phyloP scores from a whole-genome alignment of 2,797 vertebrate species.

The Syncerus caffer region DNA sequence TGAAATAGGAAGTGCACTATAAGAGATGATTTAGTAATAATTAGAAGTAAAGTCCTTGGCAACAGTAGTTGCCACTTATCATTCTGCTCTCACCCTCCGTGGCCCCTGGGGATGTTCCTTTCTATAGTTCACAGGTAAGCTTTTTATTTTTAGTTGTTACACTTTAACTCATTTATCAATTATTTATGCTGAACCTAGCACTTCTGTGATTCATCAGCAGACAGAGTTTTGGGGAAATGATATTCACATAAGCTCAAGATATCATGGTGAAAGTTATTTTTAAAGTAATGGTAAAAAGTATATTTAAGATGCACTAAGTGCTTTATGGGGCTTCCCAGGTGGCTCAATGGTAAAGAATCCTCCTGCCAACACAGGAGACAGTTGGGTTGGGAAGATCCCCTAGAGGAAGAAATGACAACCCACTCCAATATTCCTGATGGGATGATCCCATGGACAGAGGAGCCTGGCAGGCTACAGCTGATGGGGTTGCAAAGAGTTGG shows the following conservation, averaged over 20 bases:
- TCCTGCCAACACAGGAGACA: neutral
- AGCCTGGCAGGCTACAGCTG: neutral
- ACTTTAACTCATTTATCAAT: neutral
- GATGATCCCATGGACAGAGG: neutral
- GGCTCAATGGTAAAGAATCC: neutral
- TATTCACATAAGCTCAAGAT: neutral
- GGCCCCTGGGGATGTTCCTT: neutral
- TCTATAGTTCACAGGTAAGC: neutral
- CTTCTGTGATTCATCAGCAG: neutral
- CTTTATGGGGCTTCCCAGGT: neutral
- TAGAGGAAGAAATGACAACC: neutral
- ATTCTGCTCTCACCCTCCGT: neutral
- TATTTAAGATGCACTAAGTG: neutral
- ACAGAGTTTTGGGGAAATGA: neutral
- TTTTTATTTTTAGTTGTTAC: neutral
- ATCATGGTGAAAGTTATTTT: neutral
- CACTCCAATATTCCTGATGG: neutral
- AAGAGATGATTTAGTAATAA: neutral
- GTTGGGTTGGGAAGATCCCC: neutral
- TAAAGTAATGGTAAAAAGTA: neutral
- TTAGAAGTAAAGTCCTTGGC: neutral
- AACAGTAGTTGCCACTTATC: rapidly evolving
- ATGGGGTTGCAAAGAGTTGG: neutral
- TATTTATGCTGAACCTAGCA: neutral
- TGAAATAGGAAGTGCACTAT: neutral